Evolutionary conservation across 2,888 invertebrate genomes (phyloP).

Genomic region (Drosophila merina): DNA sequence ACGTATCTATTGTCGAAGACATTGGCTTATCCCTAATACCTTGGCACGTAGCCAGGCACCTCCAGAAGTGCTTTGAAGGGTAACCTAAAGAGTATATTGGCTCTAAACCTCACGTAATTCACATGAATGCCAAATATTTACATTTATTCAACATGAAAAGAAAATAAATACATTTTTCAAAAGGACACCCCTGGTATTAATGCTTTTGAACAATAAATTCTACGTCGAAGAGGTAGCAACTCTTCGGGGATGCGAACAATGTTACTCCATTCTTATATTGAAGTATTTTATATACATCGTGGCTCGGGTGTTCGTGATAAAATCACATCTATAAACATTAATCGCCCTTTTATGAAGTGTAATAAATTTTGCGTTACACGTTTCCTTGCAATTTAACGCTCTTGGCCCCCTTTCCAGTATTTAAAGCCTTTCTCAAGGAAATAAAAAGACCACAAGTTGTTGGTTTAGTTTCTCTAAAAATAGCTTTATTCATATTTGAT

Average conservation of each 20-base stretch:
- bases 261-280: conserved; percentile 7
- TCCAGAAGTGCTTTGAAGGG: conserved; percentile 24
- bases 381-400: conserved; percentile 48
- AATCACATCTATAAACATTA: conserved; percentile 80
- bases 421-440: conserved; percentile 4
- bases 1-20: conserved; percentile 75
- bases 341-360: conserved; percentile 80
- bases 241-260: conserved; percentile 8
- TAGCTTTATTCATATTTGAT: conserved; percentile 77
- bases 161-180: conserved; percentile 5
- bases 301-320: conserved; percentile 64
- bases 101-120: neutral
- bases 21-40: conserved; percentile 46
- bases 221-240: conserved; percentile 9
- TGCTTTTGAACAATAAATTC: neutral
- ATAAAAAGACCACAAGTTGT: conserved; percentile 19
- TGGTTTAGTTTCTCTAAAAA: conserved; percentile 75
- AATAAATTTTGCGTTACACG: conserved; percentile 70
- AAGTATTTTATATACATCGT: conserved; percentile 14
- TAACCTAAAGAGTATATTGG: conserved; percentile 3
- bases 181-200: too few relatives aligned
- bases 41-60: conserved; percentile 56
- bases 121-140: neutral
- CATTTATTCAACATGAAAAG: neutral
- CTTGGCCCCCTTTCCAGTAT: conserved; percentile 1